Evolutionary conservation across 2,113 vertebrate species (phyloP).

Genomic region (Coregonus clupeaformis): DNA sequence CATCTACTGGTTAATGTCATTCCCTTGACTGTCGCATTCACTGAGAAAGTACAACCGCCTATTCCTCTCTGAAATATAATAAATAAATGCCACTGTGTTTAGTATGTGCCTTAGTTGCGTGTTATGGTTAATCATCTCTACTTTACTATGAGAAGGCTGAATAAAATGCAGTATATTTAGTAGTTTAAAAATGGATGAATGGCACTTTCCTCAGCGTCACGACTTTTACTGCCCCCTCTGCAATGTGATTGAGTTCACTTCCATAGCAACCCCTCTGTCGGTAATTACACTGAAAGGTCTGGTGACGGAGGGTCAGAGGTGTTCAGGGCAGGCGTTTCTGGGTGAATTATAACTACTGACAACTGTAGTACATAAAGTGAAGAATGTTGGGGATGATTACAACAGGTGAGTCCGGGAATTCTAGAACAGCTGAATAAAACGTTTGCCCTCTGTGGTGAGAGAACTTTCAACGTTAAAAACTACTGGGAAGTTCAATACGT

Average conservation of each 20-base stretch:
- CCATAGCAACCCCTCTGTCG: constrained; percentile 73
- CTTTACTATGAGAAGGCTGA: too few relatives aligned
- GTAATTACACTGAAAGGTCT: constrained; percentile 33
- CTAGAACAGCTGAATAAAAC: not conserved
- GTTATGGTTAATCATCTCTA: too few relatives aligned
- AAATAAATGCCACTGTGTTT: too few relatives aligned
- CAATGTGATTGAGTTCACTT: constrained; percentile 66
- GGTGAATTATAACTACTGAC: not conserved
- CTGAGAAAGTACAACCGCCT: too few relatives aligned
- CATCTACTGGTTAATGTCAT: constrained; percentile 44
- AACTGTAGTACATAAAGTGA: not conserved
- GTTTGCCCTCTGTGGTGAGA: not conserved
- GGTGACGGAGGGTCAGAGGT: not conserved
- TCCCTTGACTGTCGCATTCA: not conserved
- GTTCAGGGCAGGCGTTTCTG: not conserved
- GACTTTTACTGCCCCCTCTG: constrained; percentile 23
- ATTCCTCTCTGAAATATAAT: too few relatives aligned
- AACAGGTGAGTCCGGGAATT: constrained; percentile 46
- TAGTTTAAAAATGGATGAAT: too few relatives aligned
- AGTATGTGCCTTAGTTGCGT: too few relatives aligned
- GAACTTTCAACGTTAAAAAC: not conserved
- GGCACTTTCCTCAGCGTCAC: too few relatives aligned
- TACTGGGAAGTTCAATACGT: too few relatives aligned
- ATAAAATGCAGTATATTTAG: too few relatives aligned
- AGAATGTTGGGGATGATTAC: constrained; percentile 48